Conservation (phyloP, 1,140 invertebrate species). For the Pachyrhynchus sulphureomaculatus region DNA sequence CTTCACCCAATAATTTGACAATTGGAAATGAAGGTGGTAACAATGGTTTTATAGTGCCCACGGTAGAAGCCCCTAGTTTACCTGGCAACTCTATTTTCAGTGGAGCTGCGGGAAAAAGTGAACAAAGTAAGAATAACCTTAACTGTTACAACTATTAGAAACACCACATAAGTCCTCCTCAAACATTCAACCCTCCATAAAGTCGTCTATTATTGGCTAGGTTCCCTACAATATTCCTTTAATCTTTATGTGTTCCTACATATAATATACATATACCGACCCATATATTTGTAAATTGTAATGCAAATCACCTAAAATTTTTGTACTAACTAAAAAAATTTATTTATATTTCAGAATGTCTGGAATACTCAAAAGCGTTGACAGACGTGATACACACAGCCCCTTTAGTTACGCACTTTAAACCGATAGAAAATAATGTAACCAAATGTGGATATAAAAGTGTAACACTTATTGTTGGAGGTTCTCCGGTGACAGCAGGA, state of each 20-base stretch:
- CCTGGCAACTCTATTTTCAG: background rate
- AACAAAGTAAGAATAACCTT: constrained; percentile 33
- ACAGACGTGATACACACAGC: constrained; percentile 47
- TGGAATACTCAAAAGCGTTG: constrained; percentile 48
- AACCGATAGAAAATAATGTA: constrained; percentile 43
- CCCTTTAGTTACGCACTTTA: constrained; percentile 45
- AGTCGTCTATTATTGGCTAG: no score
- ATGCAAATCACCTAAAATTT: no score
- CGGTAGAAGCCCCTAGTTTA: background rate
- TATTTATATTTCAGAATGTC: constrained; percentile 50
- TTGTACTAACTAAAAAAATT: no score
- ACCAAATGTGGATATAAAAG: constrained; percentile 51
- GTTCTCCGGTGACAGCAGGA: constrained; percentile 49
- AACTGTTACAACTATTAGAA: background rate
- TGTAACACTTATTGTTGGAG: constrained; percentile 58
- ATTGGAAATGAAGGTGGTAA: no score
- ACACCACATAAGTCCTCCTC: no score
- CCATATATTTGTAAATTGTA: no score
- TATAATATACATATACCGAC: no score
- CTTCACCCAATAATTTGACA: constrained; percentile 1
- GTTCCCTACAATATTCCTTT: no score
- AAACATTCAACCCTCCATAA: no score
- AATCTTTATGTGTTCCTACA: no score
- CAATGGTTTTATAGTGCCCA: background rate
- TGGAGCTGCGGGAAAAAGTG: constrained; percentile 27